phyloP scores from a whole-genome alignment of 2,888 invertebrate species.

The Apotomis capreana region DNA sequence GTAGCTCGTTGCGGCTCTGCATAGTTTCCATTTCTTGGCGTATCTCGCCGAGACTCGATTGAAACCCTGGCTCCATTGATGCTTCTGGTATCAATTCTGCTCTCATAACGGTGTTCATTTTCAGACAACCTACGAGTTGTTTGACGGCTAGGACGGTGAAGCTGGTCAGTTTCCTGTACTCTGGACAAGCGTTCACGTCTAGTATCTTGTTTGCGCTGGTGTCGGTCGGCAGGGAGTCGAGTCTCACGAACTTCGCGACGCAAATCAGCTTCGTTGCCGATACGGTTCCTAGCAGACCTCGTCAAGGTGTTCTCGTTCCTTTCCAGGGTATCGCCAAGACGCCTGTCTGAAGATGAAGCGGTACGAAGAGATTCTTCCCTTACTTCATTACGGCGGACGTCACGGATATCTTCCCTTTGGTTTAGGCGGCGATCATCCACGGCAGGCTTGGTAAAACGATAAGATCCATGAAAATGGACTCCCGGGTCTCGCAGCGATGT shows the following conservation, averaged over 20 bases:
- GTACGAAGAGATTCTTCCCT: constrained; percentile 28
- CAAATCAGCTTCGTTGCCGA: constrained; percentile 14
- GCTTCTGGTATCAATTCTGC: constrained; percentile 4
- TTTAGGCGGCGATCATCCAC: constrained; percentile 45
- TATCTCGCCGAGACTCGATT: constrained; percentile 36
- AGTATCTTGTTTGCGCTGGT: constrained; percentile 32
- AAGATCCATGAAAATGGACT: constrained; percentile 50
- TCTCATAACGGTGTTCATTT: constrained; percentile 19
- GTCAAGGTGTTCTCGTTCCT: constrained; percentile 2
- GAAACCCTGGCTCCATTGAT: constrained; percentile 28
- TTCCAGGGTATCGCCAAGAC: constrained; percentile 16
- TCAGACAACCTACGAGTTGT: constrained; percentile 9
- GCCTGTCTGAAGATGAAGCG: constrained; percentile 15
- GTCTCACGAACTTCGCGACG: constrained; percentile 15
- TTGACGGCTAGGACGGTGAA: constrained; percentile 1
- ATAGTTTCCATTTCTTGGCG: constrained; percentile 22
- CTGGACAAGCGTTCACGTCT: constrained; percentile 27
- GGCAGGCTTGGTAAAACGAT: constrained; percentile 46
- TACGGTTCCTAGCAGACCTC: constrained; percentile 14
- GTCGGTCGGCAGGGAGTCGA: constrained; percentile 19
- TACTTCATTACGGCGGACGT: constrained; percentile 51
- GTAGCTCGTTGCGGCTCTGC: constrained; percentile 18
- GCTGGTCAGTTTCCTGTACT: constrained; percentile 24
- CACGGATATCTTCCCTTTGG: constrained; percentile 47
- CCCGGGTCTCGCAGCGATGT: constrained; percentile 53